Evolutionary conservation across 2,888 invertebrate genomes (phyloP).

Genomic region (Arrhopalites spinosus): DNA sequence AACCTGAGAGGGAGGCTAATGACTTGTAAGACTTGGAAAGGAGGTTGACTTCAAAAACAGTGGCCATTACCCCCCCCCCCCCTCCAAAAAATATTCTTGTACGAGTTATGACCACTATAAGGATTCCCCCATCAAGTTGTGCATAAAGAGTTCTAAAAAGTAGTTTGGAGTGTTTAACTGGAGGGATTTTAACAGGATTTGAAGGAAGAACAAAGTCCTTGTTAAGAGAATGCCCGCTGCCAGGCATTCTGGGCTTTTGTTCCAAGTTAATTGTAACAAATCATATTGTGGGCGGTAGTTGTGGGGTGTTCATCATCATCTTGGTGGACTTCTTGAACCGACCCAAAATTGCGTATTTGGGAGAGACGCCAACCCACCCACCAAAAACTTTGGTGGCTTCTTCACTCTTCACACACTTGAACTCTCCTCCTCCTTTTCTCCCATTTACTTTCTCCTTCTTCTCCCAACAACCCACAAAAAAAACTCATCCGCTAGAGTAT

Average conservation of each 20-base stretch:
- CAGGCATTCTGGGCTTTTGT: slow-evolving; percentile 6
- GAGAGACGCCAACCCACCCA: slow-evolving; percentile 22
- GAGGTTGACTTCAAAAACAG: no score
- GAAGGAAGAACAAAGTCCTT: no score
- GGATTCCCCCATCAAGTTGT: background rate
- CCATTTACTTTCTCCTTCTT: background rate
- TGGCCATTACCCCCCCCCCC: no score
- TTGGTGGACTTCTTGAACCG: slow-evolving; percentile 29
- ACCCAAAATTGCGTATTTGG: slow-evolving; percentile 8
- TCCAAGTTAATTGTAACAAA: slow-evolving; percentile 43
- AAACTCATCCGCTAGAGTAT: no score
- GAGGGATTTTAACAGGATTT: no score
- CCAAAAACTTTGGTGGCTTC: slow-evolving; percentile 32
- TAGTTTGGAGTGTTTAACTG: no score
- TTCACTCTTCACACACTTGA: slow-evolving; percentile 31
- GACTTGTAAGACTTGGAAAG: no score
- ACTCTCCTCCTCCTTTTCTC: slow-evolving; percentile 5
- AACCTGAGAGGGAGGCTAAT: no score
- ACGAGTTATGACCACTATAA: background rate
- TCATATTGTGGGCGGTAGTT: slow-evolving; percentile 35
- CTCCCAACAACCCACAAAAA: background rate
- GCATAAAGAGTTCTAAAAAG: no score
- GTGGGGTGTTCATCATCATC: slow-evolving; percentile 34
- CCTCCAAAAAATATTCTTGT: background rate
- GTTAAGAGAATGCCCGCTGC: no score